A percentile compares a stretch with the other conserved stretches of the same genome.
Conservation (phyloP, 2,888 invertebrate genomes). For the Hemaris fuciformis region DNA sequence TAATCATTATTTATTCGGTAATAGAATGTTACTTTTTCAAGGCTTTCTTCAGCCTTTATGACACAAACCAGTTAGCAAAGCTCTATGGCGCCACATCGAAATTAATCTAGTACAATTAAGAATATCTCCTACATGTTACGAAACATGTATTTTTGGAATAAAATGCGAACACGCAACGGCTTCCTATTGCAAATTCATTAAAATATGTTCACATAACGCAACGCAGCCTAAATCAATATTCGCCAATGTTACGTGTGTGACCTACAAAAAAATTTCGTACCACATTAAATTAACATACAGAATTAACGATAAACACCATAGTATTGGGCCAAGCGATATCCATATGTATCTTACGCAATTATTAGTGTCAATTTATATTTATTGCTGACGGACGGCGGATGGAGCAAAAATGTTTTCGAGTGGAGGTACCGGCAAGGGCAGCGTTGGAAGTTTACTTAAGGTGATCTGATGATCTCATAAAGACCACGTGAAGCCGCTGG, state of each 20-base stretch:
- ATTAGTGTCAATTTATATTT: no score
- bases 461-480: no score
- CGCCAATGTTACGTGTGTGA: not conserved
- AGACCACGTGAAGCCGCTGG: no score
- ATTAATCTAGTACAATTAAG: not conserved
- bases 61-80: not conserved
- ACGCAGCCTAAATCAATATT: not conserved
- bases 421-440: no score
- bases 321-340: not conserved
- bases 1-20: no score
- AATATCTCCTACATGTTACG: not conserved
- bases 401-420: no score
- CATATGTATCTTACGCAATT: no score
- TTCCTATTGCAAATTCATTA: not conserved
- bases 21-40: no score
- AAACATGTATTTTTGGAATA: not conserved
- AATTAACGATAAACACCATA: not conserved
- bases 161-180: conserved; percentile 1
- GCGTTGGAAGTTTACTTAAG: no score
- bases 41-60: no score
- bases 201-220: not conserved
- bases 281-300: not conserved
- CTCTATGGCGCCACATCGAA: not conserved
- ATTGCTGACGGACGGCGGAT: no score
- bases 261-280: not conserved